Base-by-base conservation (phyloP, 2,888 invertebrate species). In the Spicauda simplicius region DNA sequence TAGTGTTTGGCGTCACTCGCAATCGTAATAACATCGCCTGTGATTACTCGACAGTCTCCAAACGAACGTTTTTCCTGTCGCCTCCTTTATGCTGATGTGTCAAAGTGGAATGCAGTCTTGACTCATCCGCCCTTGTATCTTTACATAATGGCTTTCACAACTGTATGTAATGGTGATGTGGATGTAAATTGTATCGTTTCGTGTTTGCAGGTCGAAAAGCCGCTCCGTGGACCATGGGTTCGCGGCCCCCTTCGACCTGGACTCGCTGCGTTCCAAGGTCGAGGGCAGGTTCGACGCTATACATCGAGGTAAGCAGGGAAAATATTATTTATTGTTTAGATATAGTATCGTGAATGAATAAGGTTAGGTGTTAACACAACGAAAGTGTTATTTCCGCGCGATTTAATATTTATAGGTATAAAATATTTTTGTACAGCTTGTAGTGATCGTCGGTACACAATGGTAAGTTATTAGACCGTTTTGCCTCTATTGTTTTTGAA, bases 151-250 rank as follows among this genome's bases (percentile, higher is more conserved):
- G 33, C 48, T 66, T 55, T 59, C 25, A 14, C 18, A 54, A 61
- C 33, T 33, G 33, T 8, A 33, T 8, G 10, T 33, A 48, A 16
- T 41, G 41, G n/a, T 59, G n/a, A 48, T 48, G 2, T 10, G 1
- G 41, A 48, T 20, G 0, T 54, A 25, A 59, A n/a, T 54, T 30
- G 14, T 16, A 25, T 55, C 37, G 33, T 50, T 60, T 55, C 18
- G 11, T 55, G 48, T 48, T 94, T 95, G 73, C 95, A 97, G 97
- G 97, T 97, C 97, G 88, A 97, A 97, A 92, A 97, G 97, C 88
- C 96, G 97, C 79, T 97, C 97, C 80, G 97, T 97, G 80, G 97
- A 97, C 93, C 97, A 97, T 94, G 97, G 97, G 81, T 96, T 97
- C 83, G 95, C 96, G 73, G 95, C 97, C 75, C 97, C 97, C 72